Percentiles rank a stretch among this genome's conserved stretches.
Evolutionary conservation across 1,140 invertebrate genomes (phyloP).

Genomic region (Drosophila baimaii): DNA sequence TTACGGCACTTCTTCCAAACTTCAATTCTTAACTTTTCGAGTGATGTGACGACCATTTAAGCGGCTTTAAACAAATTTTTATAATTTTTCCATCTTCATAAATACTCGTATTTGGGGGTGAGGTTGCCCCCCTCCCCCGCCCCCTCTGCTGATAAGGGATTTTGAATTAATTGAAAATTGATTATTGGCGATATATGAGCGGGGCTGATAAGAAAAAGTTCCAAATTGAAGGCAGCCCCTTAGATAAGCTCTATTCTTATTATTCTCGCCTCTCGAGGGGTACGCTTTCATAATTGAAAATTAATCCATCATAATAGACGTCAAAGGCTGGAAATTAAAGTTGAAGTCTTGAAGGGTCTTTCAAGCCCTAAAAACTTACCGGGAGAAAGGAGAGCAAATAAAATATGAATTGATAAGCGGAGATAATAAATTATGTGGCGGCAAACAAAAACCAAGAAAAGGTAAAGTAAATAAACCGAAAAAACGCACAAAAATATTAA

Average conservation of each 20-base stretch:
- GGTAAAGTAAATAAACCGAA: constrained; percentile 55
- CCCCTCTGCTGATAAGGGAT: constrained; percentile 40
- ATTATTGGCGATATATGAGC: constrained; percentile 71
- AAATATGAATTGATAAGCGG: constrained; percentile 38
- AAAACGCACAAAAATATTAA: constrained; percentile 53
- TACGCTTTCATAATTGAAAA: constrained; percentile 73
- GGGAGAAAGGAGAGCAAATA: constrained; percentile 20
- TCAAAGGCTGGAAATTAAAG: constrained; percentile 57
- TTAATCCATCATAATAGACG: constrained; percentile 83
- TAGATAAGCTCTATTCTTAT: constrained; percentile 35
- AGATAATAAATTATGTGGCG: constrained; percentile 68
- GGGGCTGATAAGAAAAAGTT: constrained; percentile 58
- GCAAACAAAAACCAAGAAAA: constrained; percentile 43
- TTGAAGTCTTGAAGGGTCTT: constrained; percentile 25
- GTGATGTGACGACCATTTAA: constrained; percentile 79
- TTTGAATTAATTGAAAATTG: constrained; percentile 83
- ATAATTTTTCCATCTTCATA: constrained; percentile 62
- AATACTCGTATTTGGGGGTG: constrained; percentile 15
- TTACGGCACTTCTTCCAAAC: constrained; percentile 39
- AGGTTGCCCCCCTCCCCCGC: no score
- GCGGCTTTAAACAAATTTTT: constrained; percentile 80
- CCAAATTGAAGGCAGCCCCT: constrained; percentile 41
- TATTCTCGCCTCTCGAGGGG: constrained; percentile 15
- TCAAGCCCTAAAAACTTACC: constrained; percentile 12
- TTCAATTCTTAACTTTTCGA: constrained; percentile 58